These are phyloP conservation scores for Epinotia nisella DNA, from an alignment of 2,888 invertebrate species.

Conservation along the genomic window DNA sequence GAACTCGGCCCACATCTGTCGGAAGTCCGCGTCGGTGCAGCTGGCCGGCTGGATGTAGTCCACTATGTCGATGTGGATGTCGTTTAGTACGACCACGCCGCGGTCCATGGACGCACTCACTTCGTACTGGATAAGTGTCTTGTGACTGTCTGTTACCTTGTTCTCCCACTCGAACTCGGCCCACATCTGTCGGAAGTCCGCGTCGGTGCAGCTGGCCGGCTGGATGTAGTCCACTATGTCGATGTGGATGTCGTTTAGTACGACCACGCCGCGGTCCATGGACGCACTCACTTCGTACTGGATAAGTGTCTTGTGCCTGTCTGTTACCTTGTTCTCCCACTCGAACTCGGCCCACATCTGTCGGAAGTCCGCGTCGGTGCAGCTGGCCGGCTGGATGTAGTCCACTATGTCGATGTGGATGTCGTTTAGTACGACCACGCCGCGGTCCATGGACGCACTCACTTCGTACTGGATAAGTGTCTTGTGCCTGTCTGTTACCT, in stretches of 20 bases:
- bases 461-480: too few species aligned
- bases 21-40: slow-evolving; percentile 98
- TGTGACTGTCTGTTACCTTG: slow-evolving; percentile 86
- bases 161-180: slow-evolving; percentile 99
- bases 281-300: slow-evolving; percentile 79
- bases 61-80: slow-evolving; percentile 99
- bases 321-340: slow-evolving; percentile 98
- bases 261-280: slow-evolving; percentile 98
- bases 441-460: too few species aligned
- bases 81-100: slow-evolving; percentile 98
- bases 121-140: too few species aligned
- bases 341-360: slow-evolving; percentile 99
- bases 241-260: slow-evolving; percentile 99
- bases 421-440: slow-evolving; percentile 98
- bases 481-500: slow-evolving; percentile 80
- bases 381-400: slow-evolving; percentile 97
- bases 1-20: slow-evolving; percentile 99
- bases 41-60: slow-evolving; percentile 98
- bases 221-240: slow-evolving; percentile 99
- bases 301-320: not conserved
- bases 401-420: slow-evolving; percentile 99
- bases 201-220: slow-evolving; percentile 96
- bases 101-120: too few species aligned
- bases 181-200: slow-evolving; percentile 99
- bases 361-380: slow-evolving; percentile 98